A percentile compares a stretch with the other conserved stretches of the same genome.
phyloP scores from a whole-genome alignment of 92 coral and sea anemone species.

The Nematostella vectensis region DNA sequence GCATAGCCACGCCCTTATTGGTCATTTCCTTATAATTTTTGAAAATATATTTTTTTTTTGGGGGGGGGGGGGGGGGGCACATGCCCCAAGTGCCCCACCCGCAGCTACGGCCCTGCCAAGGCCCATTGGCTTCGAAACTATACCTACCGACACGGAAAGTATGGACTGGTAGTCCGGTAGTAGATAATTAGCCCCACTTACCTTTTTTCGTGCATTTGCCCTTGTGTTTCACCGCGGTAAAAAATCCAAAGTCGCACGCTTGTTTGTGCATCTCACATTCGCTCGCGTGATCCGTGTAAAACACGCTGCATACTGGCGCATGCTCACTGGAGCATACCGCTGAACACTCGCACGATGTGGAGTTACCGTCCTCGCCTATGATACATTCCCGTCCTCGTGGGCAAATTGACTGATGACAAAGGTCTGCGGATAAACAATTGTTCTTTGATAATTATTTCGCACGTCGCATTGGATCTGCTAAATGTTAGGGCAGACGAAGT shows the following conservation, averaged over 20 bases:
- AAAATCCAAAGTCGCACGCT: slow-evolving; percentile 54
- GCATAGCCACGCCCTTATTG: too few relatives aligned
- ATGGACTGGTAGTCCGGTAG: too few relatives aligned
- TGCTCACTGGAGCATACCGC: slow-evolving; percentile 36
- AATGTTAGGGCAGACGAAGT: too few relatives aligned
- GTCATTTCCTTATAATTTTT: too few relatives aligned
- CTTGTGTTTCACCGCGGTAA: slow-evolving; percentile 33
- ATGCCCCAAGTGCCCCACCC: too few relatives aligned
- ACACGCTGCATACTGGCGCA: slow-evolving; percentile 58
- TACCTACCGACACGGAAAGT: too few relatives aligned
- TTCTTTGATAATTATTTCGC: too few relatives aligned
- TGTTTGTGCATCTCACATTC: slow-evolving; percentile 69
- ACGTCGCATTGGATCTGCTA: too few relatives aligned
- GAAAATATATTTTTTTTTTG: background rate
- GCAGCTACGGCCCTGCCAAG: too few relatives aligned
- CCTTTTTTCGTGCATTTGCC: slow-evolving; percentile 45
- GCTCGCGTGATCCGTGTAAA: slow-evolving; percentile 41
- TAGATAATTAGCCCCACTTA: slow-evolving; percentile 1
- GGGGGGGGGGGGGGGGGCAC: background rate
- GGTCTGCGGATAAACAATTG: too few relatives aligned
- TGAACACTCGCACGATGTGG: slow-evolving; percentile 64
- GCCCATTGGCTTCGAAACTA: too few relatives aligned
- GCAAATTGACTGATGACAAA: slow-evolving; percentile 43
- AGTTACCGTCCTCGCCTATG: slow-evolving; percentile 28
- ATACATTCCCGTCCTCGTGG: slow-evolving; percentile 59